A percentile compares a stretch with the other conserved stretches of the same genome.
Conservation (phyloP, 2,113 vertebrate genomes). For the Syngnathoides biaculeatus region DNA sequence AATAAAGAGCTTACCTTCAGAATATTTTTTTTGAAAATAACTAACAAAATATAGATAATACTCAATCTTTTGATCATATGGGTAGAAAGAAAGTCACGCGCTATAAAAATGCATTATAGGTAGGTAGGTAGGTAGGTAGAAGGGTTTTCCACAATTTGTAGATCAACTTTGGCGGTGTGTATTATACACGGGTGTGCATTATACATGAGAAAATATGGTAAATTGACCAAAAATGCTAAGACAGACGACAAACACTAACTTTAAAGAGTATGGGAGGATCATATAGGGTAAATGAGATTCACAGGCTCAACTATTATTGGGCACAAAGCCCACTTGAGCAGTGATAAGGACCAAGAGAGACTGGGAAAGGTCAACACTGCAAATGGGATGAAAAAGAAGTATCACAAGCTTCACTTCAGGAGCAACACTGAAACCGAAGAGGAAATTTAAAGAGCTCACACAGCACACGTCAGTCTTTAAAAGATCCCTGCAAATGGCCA, state of each 20-base stretch:
- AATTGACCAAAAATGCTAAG: too few relatives aligned
- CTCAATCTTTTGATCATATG: too few relatives aligned
- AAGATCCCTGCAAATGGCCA: background rate
- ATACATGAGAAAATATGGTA: too few relatives aligned
- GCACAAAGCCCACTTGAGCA: constrained; percentile 64
- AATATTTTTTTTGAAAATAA: too few relatives aligned
- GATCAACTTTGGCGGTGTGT: too few relatives aligned
- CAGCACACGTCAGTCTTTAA: background rate
- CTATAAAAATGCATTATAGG: too few relatives aligned
- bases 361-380: constrained; percentile 70
- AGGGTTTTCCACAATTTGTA: too few relatives aligned
- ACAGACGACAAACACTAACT: constrained; percentile 46
- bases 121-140: too few relatives aligned
- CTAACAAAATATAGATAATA: too few relatives aligned
- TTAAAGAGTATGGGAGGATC: constrained; percentile 47
- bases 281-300: constrained; percentile 68
- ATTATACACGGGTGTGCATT: too few relatives aligned
- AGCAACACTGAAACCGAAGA: constrained; percentile 43
- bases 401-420: constrained; percentile 49
- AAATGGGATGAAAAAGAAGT: constrained; percentile 63
- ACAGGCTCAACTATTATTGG: constrained; percentile 63
- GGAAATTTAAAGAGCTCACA: constrained; percentile 35
- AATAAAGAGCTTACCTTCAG: too few relatives aligned
- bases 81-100: too few relatives aligned
- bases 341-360: constrained; percentile 64